Conservation (phyloP, 1,140 invertebrate species). For the Halesus radiatus region DNA sequence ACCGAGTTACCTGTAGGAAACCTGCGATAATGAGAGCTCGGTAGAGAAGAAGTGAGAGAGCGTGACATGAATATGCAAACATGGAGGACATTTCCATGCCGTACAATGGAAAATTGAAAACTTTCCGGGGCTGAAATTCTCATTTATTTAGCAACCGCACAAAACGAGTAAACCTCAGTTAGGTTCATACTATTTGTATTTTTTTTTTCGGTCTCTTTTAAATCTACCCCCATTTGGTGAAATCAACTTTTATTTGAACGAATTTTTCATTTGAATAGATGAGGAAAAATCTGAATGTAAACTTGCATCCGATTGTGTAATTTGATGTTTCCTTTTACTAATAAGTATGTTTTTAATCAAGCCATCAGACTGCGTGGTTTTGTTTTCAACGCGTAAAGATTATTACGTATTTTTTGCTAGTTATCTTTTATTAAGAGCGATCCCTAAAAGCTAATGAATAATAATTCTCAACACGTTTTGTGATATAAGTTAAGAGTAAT, state of each 20-base stretch:
- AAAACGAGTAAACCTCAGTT: background rate
- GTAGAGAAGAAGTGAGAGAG: background rate
- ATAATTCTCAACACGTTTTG: no score
- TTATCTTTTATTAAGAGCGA: no score
- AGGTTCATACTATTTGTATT: background rate
- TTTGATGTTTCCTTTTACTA: no score
- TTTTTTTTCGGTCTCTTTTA: background rate
- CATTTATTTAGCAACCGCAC: background rate
- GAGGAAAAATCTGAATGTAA: background rate
- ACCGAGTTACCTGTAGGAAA: background rate
- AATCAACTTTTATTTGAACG: background rate
- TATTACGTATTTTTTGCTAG: no score
- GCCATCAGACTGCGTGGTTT: no score
- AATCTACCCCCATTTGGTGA: background rate
- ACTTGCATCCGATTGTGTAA: no score
- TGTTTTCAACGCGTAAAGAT: no score
- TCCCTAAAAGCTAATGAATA: no score
- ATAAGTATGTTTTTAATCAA: no score
- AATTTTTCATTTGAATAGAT: background rate
- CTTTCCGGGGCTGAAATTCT: background rate
- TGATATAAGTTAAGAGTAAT: no score
- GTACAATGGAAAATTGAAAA: constrained; percentile 27
- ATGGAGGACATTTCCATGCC: constrained; percentile 25
- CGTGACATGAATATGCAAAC: constrained; percentile 39
- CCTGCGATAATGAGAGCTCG: constrained; percentile 13